Conservation (phyloP, 2,888 invertebrate genomes). For the Smittia aterrima region DNA sequence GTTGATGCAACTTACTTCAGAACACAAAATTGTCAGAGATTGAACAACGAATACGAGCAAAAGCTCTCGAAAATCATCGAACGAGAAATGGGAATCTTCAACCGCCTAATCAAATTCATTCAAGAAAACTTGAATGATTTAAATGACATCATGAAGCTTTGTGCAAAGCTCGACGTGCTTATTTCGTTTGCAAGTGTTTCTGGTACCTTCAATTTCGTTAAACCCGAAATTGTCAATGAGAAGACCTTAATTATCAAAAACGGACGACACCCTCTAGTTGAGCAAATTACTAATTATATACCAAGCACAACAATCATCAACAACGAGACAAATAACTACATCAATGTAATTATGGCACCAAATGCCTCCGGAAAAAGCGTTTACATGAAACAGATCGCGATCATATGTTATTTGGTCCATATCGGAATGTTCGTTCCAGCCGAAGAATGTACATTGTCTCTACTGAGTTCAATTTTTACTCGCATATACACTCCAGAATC, state of each 20-base stretch:
- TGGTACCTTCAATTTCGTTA: slow-evolving; percentile 49
- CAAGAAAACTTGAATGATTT: slow-evolving; percentile 60
- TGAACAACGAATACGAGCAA: slow-evolving; percentile 76
- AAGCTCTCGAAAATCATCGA: slow-evolving; percentile 75
- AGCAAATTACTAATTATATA: slow-evolving; percentile 41
- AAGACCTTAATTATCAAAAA: slow-evolving; percentile 50
- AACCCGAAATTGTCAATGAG: slow-evolving; percentile 50
- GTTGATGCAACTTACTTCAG: slow-evolving; percentile 51
- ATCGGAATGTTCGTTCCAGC: slow-evolving; percentile 90
- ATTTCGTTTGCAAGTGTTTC: slow-evolving; percentile 52
- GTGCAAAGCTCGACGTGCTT: slow-evolving; percentile 51
- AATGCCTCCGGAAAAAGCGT: slow-evolving; percentile 92
- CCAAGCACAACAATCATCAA: slow-evolving; percentile 43
- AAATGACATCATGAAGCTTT: slow-evolving; percentile 57
- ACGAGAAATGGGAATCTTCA: slow-evolving; percentile 75
- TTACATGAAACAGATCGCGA: slow-evolving; percentile 79
- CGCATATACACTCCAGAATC: slow-evolving; percentile 76
- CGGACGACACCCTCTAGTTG: slow-evolving; percentile 45
- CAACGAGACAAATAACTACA: slow-evolving; percentile 54
- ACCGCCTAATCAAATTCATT: slow-evolving; percentile 63
- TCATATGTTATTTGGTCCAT: slow-evolving; percentile 82
- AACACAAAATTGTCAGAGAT: slow-evolving; percentile 57
- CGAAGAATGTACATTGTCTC: slow-evolving; percentile 65
- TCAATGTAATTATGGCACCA: slow-evolving; percentile 84
- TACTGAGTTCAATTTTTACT: slow-evolving; percentile 71